Conservation (phyloP, 2,113 vertebrate genomes). For the Deroptyus accipitrinus region DNA sequence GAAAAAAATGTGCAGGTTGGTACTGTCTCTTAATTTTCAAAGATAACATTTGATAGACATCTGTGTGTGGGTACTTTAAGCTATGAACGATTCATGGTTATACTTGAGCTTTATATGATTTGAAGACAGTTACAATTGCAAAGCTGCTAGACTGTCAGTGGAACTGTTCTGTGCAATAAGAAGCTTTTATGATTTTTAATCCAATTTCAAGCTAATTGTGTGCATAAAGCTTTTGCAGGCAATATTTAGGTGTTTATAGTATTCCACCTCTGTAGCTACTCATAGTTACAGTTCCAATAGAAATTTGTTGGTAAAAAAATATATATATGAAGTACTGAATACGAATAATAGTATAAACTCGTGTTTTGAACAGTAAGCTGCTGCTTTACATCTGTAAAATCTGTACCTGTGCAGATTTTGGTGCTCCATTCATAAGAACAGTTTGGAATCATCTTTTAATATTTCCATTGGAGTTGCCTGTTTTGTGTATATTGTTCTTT, state of each 20-base stretch:
- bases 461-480: background rate
- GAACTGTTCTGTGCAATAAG: background rate
- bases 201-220: background rate
- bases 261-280: background rate
- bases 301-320: background rate
- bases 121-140: background rate
- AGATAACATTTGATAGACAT: background rate
- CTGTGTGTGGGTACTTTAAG: background rate
- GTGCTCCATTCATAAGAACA: background rate
- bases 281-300: background rate
- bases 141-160: background rate
- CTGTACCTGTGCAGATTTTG: background rate
- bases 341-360: background rate
- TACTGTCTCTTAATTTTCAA: background rate
- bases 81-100: background rate
- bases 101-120: background rate
- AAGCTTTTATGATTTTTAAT: background rate
- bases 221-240: background rate
- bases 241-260: background rate
- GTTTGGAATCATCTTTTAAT: background rate
- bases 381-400: background rate
- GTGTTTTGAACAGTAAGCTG: background rate
- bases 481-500: background rate
- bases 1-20: background rate
- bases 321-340: background rate